Percentiles rank a stretch among this genome's conserved stretches.
Evolutionary conservation across 2,797 vertebrate genomes (phyloP).

Genomic region (Rhynchonycteris naso): DNA sequence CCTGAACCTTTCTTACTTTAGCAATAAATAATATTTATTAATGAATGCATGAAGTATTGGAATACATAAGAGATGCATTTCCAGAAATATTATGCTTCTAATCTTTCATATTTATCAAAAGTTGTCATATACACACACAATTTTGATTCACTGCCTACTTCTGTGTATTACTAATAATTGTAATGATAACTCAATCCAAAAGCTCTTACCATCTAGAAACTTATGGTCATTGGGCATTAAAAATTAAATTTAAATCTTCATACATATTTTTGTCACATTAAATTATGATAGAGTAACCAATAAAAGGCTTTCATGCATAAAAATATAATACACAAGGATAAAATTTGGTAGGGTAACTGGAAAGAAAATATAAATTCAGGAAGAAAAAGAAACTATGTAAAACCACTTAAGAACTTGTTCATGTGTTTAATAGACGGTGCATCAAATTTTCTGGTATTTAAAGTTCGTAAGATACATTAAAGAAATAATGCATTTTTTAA

Average conservation of each 20-base stretch:
- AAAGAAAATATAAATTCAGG: conserved; percentile 66
- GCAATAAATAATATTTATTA: conserved; percentile 8
- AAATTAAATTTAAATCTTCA: conserved; percentile 63
- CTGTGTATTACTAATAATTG: neutral
- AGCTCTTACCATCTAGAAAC: conserved; percentile 59
- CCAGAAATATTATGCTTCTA: neutral
- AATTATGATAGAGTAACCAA: conserved; percentile 47
- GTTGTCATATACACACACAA: neutral
- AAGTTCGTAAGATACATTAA: conserved; percentile 73
- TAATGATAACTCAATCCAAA: conserved; percentile 45
- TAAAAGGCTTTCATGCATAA: conserved; percentile 64
- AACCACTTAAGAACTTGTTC: conserved; percentile 39
- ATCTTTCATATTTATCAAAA: neutral
- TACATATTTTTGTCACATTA: conserved; percentile 46
- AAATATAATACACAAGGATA: conserved; percentile 48
- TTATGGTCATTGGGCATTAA: conserved; percentile 58
- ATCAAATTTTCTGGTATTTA: conserved; percentile 71
- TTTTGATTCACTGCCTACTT: conserved; percentile 39
- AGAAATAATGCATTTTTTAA: conserved; percentile 55
- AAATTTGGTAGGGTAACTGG: conserved; percentile 52
- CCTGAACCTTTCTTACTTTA: neutral
- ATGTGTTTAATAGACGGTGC: conserved; percentile 52
- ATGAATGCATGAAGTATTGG: neutral
- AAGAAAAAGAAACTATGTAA: conserved; percentile 31
- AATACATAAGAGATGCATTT: neutral